Evolutionary conservation across 2,797 vertebrate genomes (phyloP).

Genomic region (Mormyrops boulengeri): DNA sequence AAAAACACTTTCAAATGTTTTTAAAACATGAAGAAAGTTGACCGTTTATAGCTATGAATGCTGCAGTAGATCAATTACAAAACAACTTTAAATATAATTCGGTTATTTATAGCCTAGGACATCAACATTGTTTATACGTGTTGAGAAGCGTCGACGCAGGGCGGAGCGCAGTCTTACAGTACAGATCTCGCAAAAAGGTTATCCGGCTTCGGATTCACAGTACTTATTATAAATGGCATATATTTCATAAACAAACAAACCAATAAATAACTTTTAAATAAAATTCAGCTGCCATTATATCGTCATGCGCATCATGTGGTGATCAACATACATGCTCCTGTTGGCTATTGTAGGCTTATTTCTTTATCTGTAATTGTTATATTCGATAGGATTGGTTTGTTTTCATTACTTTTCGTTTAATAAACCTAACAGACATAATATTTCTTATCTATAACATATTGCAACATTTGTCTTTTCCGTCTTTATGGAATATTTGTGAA

Average conservation of each 20-base stretch:
- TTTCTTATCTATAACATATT: neutral
- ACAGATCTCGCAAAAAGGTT: neutral
- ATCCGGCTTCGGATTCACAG: no score
- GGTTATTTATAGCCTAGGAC: neutral
- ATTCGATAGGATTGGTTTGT: neutral
- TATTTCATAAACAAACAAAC: neutral
- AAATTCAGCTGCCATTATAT: neutral
- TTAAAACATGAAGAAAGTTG: neutral
- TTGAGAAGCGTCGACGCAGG: neutral
- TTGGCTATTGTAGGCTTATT: neutral
- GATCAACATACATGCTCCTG: neutral
- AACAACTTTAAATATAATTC: neutral
- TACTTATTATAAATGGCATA: neutral
- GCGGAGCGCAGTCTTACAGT: neutral
- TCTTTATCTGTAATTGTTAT: neutral
- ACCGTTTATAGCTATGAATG: neutral
- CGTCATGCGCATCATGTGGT: neutral
- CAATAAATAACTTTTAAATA: neutral
- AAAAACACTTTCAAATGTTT: neutral
- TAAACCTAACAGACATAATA: neutral
- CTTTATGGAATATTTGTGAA: neutral
- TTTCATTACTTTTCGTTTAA: neutral
- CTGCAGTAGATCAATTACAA: neutral
- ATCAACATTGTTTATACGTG: neutral
- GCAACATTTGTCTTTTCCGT: constrained; percentile 40